phyloP scores from a whole-genome alignment of 1,140 invertebrate genomes.

The Myzus persicae region DNA sequence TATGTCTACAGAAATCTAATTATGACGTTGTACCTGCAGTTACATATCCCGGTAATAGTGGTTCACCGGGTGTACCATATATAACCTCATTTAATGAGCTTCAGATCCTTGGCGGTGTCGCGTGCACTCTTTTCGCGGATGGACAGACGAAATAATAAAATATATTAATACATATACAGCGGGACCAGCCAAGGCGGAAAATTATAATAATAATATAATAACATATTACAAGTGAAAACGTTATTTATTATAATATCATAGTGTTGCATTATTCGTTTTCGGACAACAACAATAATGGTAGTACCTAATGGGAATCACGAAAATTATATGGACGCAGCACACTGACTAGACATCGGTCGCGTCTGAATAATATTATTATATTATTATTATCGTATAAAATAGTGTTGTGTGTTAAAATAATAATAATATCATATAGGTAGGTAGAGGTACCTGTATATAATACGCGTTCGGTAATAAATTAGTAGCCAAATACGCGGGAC shows the following conservation, averaged over 20 bases:
- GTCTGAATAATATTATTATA: neutral
- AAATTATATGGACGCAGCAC: neutral
- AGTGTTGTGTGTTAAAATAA: neutral
- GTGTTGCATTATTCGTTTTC: neutral
- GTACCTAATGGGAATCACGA: neutral
- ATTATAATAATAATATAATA: slow-evolving; percentile 12
- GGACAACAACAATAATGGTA: neutral
- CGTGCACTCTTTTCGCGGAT: neutral
- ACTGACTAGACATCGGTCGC: neutral
- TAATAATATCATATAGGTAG: neutral
- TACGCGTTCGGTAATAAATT: neutral
- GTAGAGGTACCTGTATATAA: neutral
- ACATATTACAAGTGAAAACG: neutral
- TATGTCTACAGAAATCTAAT: too few species aligned
- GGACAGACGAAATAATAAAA: neutral
- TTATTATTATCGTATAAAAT: neutral
- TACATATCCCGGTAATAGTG: too few species aligned
- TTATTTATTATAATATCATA: neutral
- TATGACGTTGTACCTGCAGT: too few species aligned
- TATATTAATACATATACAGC: neutral
- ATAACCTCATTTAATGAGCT: neutral
- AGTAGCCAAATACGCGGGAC: neutral
- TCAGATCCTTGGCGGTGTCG: neutral
- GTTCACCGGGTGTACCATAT: too few species aligned
- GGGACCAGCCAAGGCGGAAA: neutral